phyloP scores from a whole-genome alignment of 2,113 vertebrate genomes.

The Oreocharis arfaki region DNA sequence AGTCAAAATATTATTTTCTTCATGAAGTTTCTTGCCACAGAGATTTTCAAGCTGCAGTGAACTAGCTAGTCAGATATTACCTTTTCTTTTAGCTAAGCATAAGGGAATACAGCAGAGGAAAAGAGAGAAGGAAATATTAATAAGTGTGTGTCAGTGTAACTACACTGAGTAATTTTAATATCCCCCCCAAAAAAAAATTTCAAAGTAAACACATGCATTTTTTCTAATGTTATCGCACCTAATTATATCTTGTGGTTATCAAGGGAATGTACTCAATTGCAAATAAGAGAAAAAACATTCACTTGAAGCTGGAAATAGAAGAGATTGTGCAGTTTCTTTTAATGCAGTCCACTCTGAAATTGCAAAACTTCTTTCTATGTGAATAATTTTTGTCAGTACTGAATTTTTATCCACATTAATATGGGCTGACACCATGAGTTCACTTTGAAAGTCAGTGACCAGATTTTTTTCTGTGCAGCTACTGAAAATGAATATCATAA shows the following conservation, averaged over 20 bases:
- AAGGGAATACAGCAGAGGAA: not conserved
- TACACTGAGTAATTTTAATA: not conserved
- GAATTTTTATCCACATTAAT: not conserved
- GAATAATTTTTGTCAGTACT: not conserved
- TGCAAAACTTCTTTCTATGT: not conserved
- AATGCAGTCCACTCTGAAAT: not conserved
- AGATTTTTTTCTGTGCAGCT: not conserved
- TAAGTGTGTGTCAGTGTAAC: not conserved
- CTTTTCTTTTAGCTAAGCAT: not conserved
- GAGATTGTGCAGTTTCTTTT: not conserved
- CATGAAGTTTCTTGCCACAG: not conserved
- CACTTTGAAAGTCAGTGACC: not conserved
- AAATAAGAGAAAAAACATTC: not conserved
- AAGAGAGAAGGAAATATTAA: not conserved
- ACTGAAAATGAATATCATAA: not conserved
- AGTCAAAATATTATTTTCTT: not conserved
- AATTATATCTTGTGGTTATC: not conserved
- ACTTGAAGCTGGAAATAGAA: not conserved
- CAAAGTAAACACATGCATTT: not conserved
- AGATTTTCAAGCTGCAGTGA: not conserved
- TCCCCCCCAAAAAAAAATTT: accelerated
- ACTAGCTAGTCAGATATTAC: not conserved
- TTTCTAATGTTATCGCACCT: not conserved
- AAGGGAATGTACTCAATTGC: not conserved
- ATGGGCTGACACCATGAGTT: not conserved